phyloP scores from a whole-genome alignment of 2,113 vertebrate species.

The Tupaia chinensis region DNA sequence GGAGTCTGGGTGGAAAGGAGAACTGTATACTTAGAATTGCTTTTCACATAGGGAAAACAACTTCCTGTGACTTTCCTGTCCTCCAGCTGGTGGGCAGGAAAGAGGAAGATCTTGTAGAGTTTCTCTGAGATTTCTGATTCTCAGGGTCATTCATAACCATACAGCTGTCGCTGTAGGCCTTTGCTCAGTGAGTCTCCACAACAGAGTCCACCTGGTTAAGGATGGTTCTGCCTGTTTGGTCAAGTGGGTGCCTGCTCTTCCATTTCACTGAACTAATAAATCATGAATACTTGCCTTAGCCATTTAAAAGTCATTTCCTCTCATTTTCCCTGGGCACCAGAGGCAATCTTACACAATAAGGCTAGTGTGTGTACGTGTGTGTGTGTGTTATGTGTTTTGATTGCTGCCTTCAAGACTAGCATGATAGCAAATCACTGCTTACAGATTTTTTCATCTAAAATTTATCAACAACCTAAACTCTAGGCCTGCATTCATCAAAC shows the following conservation, averaged over 20 bases:
- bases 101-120: not conserved
- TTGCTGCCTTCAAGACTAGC: slow-evolving; percentile 56
- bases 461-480: slow-evolving; percentile 66
- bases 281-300: slow-evolving; percentile 64
- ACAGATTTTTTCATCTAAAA: slow-evolving; percentile 68
- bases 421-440: slow-evolving; percentile 65
- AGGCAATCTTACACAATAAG: slow-evolving; percentile 55
- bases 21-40: not conserved
- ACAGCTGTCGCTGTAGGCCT: not conserved
- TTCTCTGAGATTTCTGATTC: slow-evolving; percentile 1
- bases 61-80: slow-evolving; percentile 52
- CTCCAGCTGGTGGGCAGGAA: not conserved
- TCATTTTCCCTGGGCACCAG: slow-evolving; percentile 68
- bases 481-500: slow-evolving; percentile 67
- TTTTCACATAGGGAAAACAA: slow-evolving; percentile 46
- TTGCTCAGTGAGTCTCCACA: not conserved
- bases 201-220: not conserved
- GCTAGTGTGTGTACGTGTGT: not conserved
- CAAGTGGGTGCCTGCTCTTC: slow-evolving; percentile 41
- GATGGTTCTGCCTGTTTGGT: slow-evolving; percentile 36
- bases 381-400: not conserved
- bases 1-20: not conserved
- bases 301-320: slow-evolving; percentile 78
- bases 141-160: not conserved
- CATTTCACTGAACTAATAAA: slow-evolving; percentile 69